Base-by-base conservation (phyloP, 2,113 vertebrate species). In the Istiophorus platypterus region DNA sequence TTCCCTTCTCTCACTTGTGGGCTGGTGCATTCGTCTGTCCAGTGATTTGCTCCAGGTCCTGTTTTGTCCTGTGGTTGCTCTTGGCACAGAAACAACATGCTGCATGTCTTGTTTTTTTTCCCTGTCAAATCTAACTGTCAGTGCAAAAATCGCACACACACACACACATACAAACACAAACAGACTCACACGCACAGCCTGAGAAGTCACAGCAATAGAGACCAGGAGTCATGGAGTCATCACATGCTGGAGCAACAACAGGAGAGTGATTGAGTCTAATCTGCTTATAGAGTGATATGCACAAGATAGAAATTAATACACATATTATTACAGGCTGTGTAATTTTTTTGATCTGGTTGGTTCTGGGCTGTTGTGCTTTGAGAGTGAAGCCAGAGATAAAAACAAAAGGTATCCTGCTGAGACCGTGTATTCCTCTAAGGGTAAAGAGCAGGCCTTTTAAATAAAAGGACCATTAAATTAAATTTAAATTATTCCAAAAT, bases 371-470 rank as follows among this genome's bases (percentile, higher is more conserved):
- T 72, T 69, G 74, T 72, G 70, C 82, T 90, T 73, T 85, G 82
- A 89, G 84, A 47, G 70, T 47, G 52, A 90, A 78, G 76, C 59
- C 70, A 83, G 72, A 80, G 51, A 84, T 62, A 59, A 58, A 54
- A 84, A 88, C 72, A 85, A 80, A 80, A 90, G 87, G 57, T 70
- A 0, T 74, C 90, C 87, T 58, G 73, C 76, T 81, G 89, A 74
- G 82, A 64, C 49, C 34, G n/a, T 47, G 69, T 14, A 41, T 69
- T 86, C 81, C 83, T 72, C 57, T 73, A 27, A 74, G 75, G 49
- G 78, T 72, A 58, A 81, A 85, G 62, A 89, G 61, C 59, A 72
- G 34, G 49, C 54, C 58, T 86, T 86, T 87, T 78, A 76, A 81
- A 91, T 69, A 67, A 73, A 84, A 84, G 7, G 45, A 10, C 70